Percentiles rank a stretch among this genome's conserved stretches.
Evolutionary conservation across 2,888 invertebrate genomes (phyloP).

Genomic region (Lasioglossum malachurum): DNA sequence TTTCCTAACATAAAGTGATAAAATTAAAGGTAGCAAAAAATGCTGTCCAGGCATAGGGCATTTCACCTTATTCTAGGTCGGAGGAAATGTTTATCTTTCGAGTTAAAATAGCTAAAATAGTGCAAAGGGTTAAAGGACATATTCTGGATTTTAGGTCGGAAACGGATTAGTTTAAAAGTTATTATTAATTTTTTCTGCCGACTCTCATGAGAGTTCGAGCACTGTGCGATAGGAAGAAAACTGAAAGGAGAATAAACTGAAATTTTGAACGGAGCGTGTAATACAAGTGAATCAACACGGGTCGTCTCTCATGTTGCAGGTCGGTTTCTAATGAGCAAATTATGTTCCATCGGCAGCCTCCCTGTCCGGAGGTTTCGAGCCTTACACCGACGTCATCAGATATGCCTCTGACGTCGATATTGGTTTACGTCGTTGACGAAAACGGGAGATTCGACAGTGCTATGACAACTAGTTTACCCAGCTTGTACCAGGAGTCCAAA

Average conservation of each 20-base stretch:
- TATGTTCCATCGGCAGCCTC: conserved; percentile 76
- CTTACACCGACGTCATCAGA: conserved; percentile 66
- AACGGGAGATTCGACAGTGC: conserved; percentile 76
- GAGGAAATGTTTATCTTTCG: too few relatives aligned
- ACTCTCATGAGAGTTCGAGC: not conserved
- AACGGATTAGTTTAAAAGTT: too few relatives aligned
- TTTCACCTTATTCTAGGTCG: too few relatives aligned
- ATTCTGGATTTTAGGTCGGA: too few relatives aligned
- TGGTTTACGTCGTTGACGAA: conserved; percentile 80
- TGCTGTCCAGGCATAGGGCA: too few relatives aligned
- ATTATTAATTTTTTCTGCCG: too few relatives aligned
- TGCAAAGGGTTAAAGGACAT: too few relatives aligned
- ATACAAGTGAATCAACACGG: conserved; percentile 19
- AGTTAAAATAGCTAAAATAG: too few relatives aligned
- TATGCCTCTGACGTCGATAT: conserved; percentile 73
- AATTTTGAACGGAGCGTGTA: not conserved
- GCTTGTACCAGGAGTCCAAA: conserved; percentile 69
- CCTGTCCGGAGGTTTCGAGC: conserved; percentile 69
- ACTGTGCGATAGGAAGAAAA: not conserved
- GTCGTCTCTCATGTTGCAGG: conserved; percentile 68
- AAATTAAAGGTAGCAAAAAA: too few relatives aligned
- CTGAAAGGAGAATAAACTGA: not conserved
- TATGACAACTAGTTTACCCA: conserved; percentile 80
- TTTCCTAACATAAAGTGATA: too few relatives aligned
- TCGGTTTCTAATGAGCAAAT: conserved; percentile 75